Base-by-base conservation (phyloP, 2,797 vertebrate species). In the Diplodus sargus region DNA sequence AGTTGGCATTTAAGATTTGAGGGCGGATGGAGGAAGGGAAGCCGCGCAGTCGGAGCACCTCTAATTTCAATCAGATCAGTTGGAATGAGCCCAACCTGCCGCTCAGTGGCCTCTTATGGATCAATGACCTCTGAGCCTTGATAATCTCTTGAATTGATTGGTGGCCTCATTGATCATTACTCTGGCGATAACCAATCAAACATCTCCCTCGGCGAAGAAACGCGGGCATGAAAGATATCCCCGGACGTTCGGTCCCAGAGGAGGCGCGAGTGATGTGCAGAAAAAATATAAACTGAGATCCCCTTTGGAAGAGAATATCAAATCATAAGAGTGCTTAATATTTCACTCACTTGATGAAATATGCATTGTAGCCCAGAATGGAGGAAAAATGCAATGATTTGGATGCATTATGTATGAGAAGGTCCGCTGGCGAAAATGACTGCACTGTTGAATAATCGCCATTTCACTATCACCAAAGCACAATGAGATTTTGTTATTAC, bases 261-360 rank as follows among this genome's bases (percentile, higher is more conserved):
- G 71, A 88, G 62, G 74, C 14, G 3, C 23, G 10, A 83, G 73
- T 53, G 71, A 90, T 83, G 79, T 70, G 65, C 73, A 63, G 61
- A 63, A 90, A 88, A 88, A 82, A 87, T 81, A 90, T 87, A 71
- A 89, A 88, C 87, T 84, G 71, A 92, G 90, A 79, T 83, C 67
- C 69, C 78, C 78, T 80, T 92, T 92, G 81, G 91, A 92, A 89
- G 87, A 88, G 91, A 94, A 94, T 92, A 93, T 93, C 79, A 92
- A 94, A 94, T 93, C 88, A 90, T 92, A 90, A 89, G 88, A 91
- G 89, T 92, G 69, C 90, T 94, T 92, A 94, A 95, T 95, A 94
- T 94, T 95, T 95, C 75, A 94, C 91, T 79, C 87, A 30, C 90
- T 90, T 93, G 87, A 93, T 95, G 83, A 95, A 95, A 94, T 93